Base-by-base conservation (phyloP, 1,140 invertebrate genomes). In the Linepithema humile region DNA sequence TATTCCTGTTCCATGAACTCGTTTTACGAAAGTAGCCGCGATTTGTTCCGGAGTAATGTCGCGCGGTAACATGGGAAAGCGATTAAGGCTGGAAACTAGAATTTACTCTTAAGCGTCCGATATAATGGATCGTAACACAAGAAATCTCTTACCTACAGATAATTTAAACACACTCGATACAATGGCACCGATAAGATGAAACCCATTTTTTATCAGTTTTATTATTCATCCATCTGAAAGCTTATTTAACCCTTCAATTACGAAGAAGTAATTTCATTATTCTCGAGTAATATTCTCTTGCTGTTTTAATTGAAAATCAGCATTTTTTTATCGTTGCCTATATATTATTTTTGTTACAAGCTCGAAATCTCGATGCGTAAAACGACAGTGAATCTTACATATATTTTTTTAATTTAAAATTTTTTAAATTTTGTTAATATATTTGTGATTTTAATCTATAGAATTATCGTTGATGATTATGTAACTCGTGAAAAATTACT, bases 21-120 rank as follows among this genome's bases (percentile, higher is more conserved):
- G 17, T 26, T 67, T 70, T 70, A 57, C 50, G 35, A 55, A 80
- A 80, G 64, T 80, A 70, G 75, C 75, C 26, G 48, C 75, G 75
- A 80, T 80, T 80, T 80, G 75, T 70, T 70, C 64, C 48, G 75
- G 64, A 70, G 48, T 70, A 70, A 80, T 80, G 64, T 80, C 64
- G 64, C 35, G 64, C 64, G 38, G 35, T 55, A 80, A 80, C 75
- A 80, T 69, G 48, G 75, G 35, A 80, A 80, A 70, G 67, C 75
- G 75, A 80, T 80, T 80, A 80, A 80, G 45, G 48, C 26, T 80
- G 64, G 50, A 57, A 17, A 77, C 60, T 50, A 40, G 17, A 80
- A 70, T 80, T 70, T 70, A 70, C 64, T 70, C 64, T 70, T 80
- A 70, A 70, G 23, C 26, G 45, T 38, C 32, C 23, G 64, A 80